Evolutionary conservation across 2,888 invertebrate species (phyloP).

Genomic region (Synanthedon myopaeformis): DNA sequence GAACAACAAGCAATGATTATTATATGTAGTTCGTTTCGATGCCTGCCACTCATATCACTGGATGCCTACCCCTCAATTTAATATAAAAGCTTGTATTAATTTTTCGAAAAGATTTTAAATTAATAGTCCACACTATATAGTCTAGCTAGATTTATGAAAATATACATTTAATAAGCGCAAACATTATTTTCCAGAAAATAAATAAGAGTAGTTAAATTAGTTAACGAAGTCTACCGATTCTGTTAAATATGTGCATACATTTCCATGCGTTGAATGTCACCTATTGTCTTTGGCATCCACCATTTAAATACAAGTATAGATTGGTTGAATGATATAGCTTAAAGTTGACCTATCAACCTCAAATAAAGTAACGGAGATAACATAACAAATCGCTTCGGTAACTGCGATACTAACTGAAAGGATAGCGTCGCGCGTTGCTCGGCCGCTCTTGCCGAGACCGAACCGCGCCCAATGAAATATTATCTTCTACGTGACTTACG

Average conservation of each 20-base stretch:
- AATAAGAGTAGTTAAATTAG: too few species aligned
- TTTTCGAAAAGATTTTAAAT: too few species aligned
- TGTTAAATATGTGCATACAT: background rate
- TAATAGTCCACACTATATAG: too few species aligned
- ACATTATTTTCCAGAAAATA: too few species aligned
- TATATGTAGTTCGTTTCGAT: too few species aligned
- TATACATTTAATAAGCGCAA: too few species aligned
- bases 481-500: conserved; percentile 52
- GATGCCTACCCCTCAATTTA: too few species aligned
- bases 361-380: conserved; percentile 59
- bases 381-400: conserved; percentile 58
- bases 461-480: conserved; percentile 47
- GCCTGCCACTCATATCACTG: too few species aligned
- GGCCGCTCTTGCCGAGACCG: conserved; percentile 15
- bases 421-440: conserved; percentile 31
- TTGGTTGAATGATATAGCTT: conserved; percentile 26
- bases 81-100: too few species aligned
- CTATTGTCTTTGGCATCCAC: conserved; percentile 3
- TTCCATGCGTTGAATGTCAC: background rate
- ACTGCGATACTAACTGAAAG: conserved; percentile 46
- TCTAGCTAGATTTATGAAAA: too few species aligned
- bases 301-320: conserved; percentile 19
- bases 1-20: too few species aligned
- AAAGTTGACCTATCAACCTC: conserved; percentile 59
- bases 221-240: too few species aligned